phyloP scores from a whole-genome alignment of 2,797 vertebrate species.

The Yasuhikotakia modesta region DNA sequence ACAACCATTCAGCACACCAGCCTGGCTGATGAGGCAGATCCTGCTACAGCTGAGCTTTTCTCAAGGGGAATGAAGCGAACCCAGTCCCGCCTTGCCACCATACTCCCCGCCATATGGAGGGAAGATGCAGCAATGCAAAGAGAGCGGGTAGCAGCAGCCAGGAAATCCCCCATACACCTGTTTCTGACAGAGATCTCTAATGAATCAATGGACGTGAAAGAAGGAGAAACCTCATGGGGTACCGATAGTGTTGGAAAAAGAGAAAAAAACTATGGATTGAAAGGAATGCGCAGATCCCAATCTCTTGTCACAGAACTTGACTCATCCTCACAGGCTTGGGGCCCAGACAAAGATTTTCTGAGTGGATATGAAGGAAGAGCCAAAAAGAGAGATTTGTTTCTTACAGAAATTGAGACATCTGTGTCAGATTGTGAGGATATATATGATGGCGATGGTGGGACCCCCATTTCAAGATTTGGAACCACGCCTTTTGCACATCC shows the following conservation, averaged over 20 bases:
- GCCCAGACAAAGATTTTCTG: constrained; percentile 62
- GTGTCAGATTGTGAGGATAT: constrained; percentile 64
- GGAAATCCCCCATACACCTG: constrained; percentile 82
- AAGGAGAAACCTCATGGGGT: constrained; percentile 67
- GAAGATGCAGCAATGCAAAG: constrained; percentile 80
- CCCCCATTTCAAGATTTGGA: constrained; percentile 57
- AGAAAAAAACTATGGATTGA: constrained; percentile 62
- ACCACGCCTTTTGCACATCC: constrained; percentile 70
- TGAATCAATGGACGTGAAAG: constrained; percentile 70
- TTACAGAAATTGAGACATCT: constrained; percentile 79
- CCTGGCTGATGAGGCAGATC: constrained; percentile 76
- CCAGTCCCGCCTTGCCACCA: constrained; percentile 82
- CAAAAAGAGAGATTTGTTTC: constrained; percentile 77
- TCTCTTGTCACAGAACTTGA: constrained; percentile 77
- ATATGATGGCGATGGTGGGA: constrained; percentile 59
- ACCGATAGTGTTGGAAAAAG: constrained; percentile 52
- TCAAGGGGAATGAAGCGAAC: constrained; percentile 82
- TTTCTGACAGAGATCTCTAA: constrained; percentile 82
- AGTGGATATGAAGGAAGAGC: constrained; percentile 53
- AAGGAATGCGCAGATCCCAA: constrained; percentile 77
- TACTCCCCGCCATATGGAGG: constrained; percentile 81
- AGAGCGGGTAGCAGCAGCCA: constrained; percentile 70
- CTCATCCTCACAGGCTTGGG: constrained; percentile 69
- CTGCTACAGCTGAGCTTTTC: constrained; percentile 69
- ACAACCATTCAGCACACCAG: constrained; percentile 73